Evolutionary conservation across 2,113 vertebrate species (phyloP).

Genomic region (Ovibos moschatus): DNA sequence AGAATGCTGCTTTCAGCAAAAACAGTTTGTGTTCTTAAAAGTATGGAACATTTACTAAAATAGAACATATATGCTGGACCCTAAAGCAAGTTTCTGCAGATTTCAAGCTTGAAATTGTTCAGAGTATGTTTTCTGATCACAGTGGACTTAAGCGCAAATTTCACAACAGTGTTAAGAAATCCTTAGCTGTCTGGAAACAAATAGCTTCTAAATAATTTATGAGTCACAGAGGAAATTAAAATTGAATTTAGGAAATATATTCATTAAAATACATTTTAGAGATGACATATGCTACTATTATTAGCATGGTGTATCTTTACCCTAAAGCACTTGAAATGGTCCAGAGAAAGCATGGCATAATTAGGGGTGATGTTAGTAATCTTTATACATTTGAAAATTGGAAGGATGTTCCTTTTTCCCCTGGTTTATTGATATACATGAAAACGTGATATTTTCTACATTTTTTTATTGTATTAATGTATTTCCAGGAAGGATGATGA

Average conservation of each 20-base stretch:
- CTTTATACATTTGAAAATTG: background rate
- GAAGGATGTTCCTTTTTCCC: background rate
- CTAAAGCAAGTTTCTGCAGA: background rate
- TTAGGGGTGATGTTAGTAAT: background rate
- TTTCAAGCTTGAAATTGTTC: background rate
- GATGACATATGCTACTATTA: background rate
- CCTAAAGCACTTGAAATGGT: background rate
- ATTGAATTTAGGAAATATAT: background rate
- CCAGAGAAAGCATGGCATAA: background rate
- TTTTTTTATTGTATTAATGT: background rate
- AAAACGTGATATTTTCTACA: background rate
- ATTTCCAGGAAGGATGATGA: background rate
- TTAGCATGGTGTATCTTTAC: background rate
- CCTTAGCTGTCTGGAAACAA: background rate
- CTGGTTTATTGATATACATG: background rate
- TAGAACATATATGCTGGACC: background rate
- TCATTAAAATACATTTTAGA: conserved; percentile 3
- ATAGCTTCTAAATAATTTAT: background rate
- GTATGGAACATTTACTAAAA: background rate
- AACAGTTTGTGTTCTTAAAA: background rate
- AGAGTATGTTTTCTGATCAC: background rate
- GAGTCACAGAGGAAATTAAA: background rate
- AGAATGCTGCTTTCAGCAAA: background rate
- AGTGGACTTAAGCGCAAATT: background rate
- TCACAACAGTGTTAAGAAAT: background rate